Evolutionary conservation across 2,113 vertebrate species (phyloP), one percentile per base, ranked within the genome.

Genomic region (Poecilia latipinna): DNA sequence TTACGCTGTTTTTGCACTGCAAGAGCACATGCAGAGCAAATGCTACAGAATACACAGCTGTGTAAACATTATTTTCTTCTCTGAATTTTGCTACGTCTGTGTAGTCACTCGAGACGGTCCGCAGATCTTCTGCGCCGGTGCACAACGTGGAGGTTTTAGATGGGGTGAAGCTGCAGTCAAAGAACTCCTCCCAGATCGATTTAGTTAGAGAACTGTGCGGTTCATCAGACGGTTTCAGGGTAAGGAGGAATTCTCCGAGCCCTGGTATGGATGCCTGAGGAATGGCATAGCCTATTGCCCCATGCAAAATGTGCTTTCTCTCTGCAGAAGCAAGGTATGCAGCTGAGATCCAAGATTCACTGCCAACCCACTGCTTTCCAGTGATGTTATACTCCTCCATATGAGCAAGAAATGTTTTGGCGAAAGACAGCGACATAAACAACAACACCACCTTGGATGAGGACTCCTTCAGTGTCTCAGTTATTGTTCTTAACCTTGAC

Each of bases 21-120:
- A 93, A 22, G 26, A 93, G 44, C 17, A 72, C 10, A 19, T 87
- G 85, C 12, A 93, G 65, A 26, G 93, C 88, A 74, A 93, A 64
- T 31, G 92, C 92, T 39, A 91, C 71, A 28, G 86, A 57, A 75
- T 90, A 92, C 10, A 91, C 89, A 6, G 83, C 82, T 80, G 86
- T 90, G 65, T 94, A 94, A 13, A 94, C 77, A 72, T 89, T 91
- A 75, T 90, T 90, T 68, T 86, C 89, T 35, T 70, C 48, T 73
- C 89, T 86, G 67, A 90, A 90, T 42, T 83, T 32, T 70, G 68
- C 68, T 57, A 89, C 83, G 4, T 89, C 86, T 32, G 91, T 91
- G 87, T 91, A 93, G 33, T 74, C 80, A 75, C 60, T 94, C 42
- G 79, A 82, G 24, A 92, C 62, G 0, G 65, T 86, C 24, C 31